phyloP scores from a whole-genome alignment of 2,113 vertebrate species.

The human region DNA sequence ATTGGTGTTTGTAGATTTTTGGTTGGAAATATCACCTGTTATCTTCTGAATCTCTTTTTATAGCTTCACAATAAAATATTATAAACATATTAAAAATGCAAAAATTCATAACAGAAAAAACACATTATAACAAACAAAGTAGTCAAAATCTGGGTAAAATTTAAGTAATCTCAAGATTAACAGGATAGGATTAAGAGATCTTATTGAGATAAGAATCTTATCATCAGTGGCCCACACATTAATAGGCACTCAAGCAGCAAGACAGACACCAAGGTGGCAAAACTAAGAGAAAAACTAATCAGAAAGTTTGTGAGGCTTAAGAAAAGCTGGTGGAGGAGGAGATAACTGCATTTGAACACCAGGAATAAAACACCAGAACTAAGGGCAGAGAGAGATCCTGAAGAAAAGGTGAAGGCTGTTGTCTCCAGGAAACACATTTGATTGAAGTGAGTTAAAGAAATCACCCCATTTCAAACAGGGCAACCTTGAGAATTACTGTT shows the following conservation, averaged over 20 bases:
- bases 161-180: neutral
- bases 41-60: too few species aligned
- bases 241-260: neutral
- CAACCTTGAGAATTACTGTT: neutral
- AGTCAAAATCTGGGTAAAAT: neutral
- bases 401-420: neutral
- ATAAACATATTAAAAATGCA: too few species aligned
- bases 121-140: neutral
- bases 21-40: too few species aligned
- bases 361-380: neutral
- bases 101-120: too few species aligned
- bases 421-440: neutral
- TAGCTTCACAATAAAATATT: too few species aligned
- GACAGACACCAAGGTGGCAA: too few species aligned
- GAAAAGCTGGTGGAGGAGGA: neutral
- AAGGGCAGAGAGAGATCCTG: neutral
- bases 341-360: neutral
- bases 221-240: neutral
- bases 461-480: neutral
- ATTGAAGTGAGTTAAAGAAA: neutral
- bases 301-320: neutral
- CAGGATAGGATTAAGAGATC: neutral
- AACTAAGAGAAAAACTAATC: neutral
- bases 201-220: too few species aligned
- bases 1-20: too few species aligned